Base-by-base conservation (phyloP, 2,113 vertebrate species). In the Trichomycterus rosablanca region DNA sequence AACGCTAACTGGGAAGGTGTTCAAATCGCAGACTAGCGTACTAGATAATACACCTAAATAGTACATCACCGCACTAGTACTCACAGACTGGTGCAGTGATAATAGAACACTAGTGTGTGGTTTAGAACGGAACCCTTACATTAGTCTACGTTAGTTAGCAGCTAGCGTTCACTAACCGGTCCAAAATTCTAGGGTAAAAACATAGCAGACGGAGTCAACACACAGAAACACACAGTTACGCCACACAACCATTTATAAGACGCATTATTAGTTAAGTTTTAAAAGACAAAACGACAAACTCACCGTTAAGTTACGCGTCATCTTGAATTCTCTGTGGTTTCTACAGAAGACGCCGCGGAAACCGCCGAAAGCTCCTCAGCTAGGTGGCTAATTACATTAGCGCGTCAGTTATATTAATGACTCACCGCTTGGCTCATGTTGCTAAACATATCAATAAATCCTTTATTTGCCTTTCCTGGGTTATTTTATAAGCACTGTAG, bases 261-360 rank as follows among this genome's bases (percentile, higher is more conserved):
- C 30, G 30, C 34, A 10, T n/a, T 40, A 6, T 14, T 4, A 2
- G 37, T 2, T 40, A 5, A 1, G 37, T 14, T 12, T 12, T 20
- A 2, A 9, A n/a, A 30, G 4, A 55, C 1, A n/a, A 15, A 19
- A 11, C n/a, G 9, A n/a, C 4, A 40, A 34, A 59, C 65, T 54
- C 37, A 68, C 59, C 50, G 32, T 23, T 34, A 59, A 32, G 22
- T 24, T 52, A 35, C 15, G 55, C 43, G 63, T 66, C 63, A 60
- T 70, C 52, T 30, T 62, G 18, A 35, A 15, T 49, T 56, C 34
- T 67, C 12, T 24, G 7, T 7, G 1, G 52, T 14, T 19, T 56
- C 10, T 18, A 3, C 11, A 4, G 2, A 65, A 10, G 15, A n/a
- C n/a, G 11, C 24, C 40, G 20, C 42, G 37, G 22, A 2, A 20